Evolutionary conservation across 2,797 vertebrate species (phyloP).

Genomic region (Premnoplex brunnescens): DNA sequence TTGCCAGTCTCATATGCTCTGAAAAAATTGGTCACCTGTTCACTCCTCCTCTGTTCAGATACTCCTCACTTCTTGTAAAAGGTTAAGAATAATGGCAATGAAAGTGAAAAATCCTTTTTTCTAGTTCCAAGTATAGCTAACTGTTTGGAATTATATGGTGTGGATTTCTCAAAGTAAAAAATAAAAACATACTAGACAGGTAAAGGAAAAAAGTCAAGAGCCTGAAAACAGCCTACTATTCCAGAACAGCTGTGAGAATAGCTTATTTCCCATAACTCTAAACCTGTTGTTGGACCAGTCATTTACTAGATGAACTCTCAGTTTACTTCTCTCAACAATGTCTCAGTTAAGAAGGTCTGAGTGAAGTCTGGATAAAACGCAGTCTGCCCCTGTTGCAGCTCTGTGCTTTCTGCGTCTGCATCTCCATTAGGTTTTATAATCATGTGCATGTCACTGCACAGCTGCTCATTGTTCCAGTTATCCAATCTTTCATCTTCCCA

Average conservation of each 20-base stretch:
- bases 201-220: background rate
- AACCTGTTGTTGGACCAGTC: background rate
- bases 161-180: background rate
- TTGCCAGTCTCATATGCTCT: background rate
- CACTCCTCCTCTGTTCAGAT: background rate
- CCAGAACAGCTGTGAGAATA: background rate
- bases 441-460: background rate
- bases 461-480: background rate
- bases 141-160: background rate
- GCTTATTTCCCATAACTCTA: background rate
- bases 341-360: background rate
- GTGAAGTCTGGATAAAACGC: background rate
- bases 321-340: accelerated
- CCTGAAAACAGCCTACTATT: background rate
- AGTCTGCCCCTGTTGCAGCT: background rate
- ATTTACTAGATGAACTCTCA: background rate
- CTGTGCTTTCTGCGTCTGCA: background rate
- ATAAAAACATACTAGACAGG: background rate
- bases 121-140: background rate
- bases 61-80: background rate
- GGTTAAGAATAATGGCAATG: background rate
- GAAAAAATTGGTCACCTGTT: background rate
- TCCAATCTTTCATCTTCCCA: background rate
- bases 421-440: background rate
- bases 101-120: background rate